Evolutionary conservation across 2,113 vertebrate species (phyloP).

Genomic region (Chaetops frenatus): DNA sequence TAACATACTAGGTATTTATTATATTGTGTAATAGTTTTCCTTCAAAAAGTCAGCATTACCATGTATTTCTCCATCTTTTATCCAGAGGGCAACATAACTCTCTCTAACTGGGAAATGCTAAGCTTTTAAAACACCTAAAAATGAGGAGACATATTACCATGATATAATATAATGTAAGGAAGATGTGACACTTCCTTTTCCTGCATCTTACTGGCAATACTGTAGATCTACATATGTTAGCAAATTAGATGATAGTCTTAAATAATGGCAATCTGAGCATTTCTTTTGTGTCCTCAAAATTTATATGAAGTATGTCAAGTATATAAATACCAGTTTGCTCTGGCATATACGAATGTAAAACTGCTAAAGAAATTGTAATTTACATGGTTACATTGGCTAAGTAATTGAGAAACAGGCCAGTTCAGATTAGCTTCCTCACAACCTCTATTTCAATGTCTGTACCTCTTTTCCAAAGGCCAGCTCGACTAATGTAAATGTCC

Average conservation of each 20-base stretch:
- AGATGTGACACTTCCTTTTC: neutral
- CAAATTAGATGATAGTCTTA: neutral
- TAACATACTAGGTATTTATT: neutral
- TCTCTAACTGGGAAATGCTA: conserved; percentile 4
- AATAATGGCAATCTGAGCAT: neutral
- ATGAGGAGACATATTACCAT: neutral
- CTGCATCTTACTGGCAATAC: neutral
- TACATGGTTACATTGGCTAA: neutral
- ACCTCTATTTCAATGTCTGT: neutral
- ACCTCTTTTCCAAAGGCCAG: neutral
- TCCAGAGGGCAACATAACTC: conserved; percentile 54
- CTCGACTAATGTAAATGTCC: neutral
- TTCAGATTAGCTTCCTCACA: neutral
- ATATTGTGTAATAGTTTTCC: neutral
- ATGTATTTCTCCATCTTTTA: conserved; percentile 54
- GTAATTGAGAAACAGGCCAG: neutral
- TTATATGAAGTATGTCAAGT: neutral
- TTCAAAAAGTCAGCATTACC: neutral
- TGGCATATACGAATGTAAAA: neutral
- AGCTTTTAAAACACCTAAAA: conserved; percentile 5
- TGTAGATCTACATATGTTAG: neutral
- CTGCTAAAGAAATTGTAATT: neutral
- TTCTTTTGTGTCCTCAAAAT: neutral
- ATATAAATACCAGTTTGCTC: neutral
- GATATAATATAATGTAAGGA: neutral